Conservation (phyloP, 2,797 vertebrate genomes). For the Trichosurus vulpecula region DNA sequence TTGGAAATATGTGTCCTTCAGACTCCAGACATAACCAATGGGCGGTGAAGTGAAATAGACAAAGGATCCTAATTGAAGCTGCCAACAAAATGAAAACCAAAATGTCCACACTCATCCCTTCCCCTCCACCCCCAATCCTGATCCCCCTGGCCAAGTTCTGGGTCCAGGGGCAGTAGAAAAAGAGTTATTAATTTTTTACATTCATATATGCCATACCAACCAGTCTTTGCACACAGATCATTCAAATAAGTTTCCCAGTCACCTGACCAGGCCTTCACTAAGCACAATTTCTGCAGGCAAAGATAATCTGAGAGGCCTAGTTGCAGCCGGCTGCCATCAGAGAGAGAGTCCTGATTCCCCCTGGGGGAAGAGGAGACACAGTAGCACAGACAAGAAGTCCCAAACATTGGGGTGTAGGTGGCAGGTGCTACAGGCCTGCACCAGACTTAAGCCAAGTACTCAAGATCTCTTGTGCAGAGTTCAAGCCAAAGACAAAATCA, state of each 20-base stretch:
- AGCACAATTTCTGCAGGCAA: not conserved
- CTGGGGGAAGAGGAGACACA: not conserved
- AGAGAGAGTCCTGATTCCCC: not conserved
- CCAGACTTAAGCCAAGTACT: conserved; percentile 11
- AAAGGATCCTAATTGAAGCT: not conserved
- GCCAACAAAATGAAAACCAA: not conserved
- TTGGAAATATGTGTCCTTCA: not conserved
- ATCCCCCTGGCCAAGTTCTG: not conserved
- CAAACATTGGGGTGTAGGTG: not conserved
- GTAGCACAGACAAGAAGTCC: not conserved
- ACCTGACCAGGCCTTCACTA: not conserved
- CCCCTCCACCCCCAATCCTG: too few relatives aligned
- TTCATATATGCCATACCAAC: not conserved
- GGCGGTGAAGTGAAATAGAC: not conserved
- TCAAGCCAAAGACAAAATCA: conserved; percentile 37
- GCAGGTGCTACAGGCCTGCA: not conserved
- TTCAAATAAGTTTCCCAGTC: not conserved
- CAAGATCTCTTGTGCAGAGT: not conserved
- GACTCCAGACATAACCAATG: not conserved
- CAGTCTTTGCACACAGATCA: not conserved
- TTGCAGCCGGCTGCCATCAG: not conserved
- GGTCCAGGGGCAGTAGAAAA: not conserved
- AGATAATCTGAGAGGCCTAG: not conserved
- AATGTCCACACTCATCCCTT: not conserved
- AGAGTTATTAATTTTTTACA: not conserved